Evolutionary conservation across 1,140 invertebrate genomes (phyloP), one percentile per base, ranked within the genome.

Genomic region (Oryctes rhinoceros): DNA sequence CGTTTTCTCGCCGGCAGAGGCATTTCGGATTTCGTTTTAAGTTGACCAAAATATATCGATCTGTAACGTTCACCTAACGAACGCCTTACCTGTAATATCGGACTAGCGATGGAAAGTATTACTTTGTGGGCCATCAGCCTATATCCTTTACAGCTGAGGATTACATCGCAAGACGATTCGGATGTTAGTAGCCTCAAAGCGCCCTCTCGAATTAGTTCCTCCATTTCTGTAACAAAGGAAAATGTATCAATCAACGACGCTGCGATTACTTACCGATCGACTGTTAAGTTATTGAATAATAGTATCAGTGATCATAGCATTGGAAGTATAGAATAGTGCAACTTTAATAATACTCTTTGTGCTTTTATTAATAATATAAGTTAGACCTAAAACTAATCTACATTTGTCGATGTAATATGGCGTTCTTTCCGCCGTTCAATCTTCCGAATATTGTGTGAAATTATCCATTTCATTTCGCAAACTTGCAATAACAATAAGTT

Each of bases 21-120:
- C 11, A 53, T 15, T 53, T 59, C 53, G 53, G 15, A 59, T 59
- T 18, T 59, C 5, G 15, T 71, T 10, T 71, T 24, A 71, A 9
- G 13, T 9, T 71, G 35, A 30, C n/a, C 18, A 67, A 65, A 35
- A 65, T 62, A 4, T 65, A 78, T 71, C 1, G 13, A 30, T 13
- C 20, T 9, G 65, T 35, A 24, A 71, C 24, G 35, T 78, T 62
- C 49, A 18, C n/a, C 20, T 71, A 30, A 20, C 65, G 24, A 37
- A 35, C 24, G 20, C 78, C 78, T 84, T 84, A 87, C 86, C 80
- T 84, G 85, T 75, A 87, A 83, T 39, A 87, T 80, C 47, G 86
- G 86, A 86, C 86, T 87, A 48, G 86, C 86, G 47, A 87, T 87
- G 7, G 87, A 87, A 18, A 87, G 76, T 15, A 87, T 86, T 0